phyloP scores from a whole-genome alignment of 2,113 vertebrate species.

The Microcebus ravelobensis region DNA sequence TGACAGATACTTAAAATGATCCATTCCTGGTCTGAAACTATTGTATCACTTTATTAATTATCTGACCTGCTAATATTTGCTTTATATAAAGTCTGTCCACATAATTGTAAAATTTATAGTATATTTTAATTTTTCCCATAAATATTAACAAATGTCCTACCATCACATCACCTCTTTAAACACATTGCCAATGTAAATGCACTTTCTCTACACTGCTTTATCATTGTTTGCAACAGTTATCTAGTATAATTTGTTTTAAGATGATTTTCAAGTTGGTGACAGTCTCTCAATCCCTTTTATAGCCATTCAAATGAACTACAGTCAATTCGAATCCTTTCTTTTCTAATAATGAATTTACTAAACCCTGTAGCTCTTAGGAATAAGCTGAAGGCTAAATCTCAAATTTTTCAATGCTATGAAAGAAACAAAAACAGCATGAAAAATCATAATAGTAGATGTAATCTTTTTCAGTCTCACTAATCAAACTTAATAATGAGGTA shows the following conservation, averaged over 20 bases:
- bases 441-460: not conserved
- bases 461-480: conserved; percentile 42
- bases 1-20: not conserved
- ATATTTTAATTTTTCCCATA: conserved; percentile 6
- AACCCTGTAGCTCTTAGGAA: not conserved
- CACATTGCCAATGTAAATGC: not conserved
- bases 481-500: conserved; percentile 61
- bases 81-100: not conserved
- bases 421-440: not conserved
- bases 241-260: conserved; percentile 36
- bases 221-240: not conserved
- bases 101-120: not conserved
- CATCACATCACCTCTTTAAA: not conserved
- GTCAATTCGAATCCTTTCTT: not conserved
- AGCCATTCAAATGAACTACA: not conserved
- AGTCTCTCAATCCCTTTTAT: not conserved
- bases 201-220: not conserved
- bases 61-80: not conserved
- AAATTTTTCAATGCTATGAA: not conserved
- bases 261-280: not conserved
- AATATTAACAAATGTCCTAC: not conserved
- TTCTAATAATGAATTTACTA: not conserved
- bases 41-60: not conserved
- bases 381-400: not conserved
- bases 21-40: not conserved